Base-by-base conservation (phyloP, 2,888 invertebrate genomes). In the Torymus texanus region DNA sequence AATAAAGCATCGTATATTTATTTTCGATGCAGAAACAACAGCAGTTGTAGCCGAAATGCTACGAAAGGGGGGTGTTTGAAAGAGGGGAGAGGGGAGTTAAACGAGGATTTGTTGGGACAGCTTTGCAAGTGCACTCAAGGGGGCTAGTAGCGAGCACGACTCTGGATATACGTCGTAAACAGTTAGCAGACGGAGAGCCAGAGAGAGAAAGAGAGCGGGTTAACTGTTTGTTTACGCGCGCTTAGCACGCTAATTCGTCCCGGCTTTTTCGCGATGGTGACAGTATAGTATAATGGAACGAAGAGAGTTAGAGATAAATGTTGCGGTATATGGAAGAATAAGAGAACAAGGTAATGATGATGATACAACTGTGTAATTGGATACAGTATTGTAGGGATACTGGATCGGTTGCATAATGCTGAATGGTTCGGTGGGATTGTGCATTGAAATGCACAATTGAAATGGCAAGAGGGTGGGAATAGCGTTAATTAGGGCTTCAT, bases 21-120 rank as follows among this genome's bases (percentile, higher is more conserved):
- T 59, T 58, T 59, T 58, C 51, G 0, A 65, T 74, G 18, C 56
- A 8, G 18, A 10, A 4, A 29, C 51, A 4, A 55, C 14, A 55
- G n/a, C 14, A 55, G 58, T 18, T 11, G 58, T 4, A n/a, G 51
- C 51, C 21, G 24, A 61, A 71, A 71, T 59, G 41, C 59, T 55
- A 50, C 71, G 50, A n/a, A 51, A n/a, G 71, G 8, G 41, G 8
- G 41, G 41, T 29, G 29, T 1, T 21, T 21, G 21, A 21, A 21
- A 2, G 21, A 2, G 21, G 21, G 21, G 21, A 2, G 41, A 41
- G 10, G 10, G 41, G 41, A 8, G 41, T 41, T 61, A 71, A 71
- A 71, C 63, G 56, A 29, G 62, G 18, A 73, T 73, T 73, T 73
- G 63, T 73, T 63, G 24, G 24, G 63, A 63, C 73, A 62, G 73